phyloP scores from a whole-genome alignment of 2,113 vertebrate species.

The Scolopax mira region DNA sequence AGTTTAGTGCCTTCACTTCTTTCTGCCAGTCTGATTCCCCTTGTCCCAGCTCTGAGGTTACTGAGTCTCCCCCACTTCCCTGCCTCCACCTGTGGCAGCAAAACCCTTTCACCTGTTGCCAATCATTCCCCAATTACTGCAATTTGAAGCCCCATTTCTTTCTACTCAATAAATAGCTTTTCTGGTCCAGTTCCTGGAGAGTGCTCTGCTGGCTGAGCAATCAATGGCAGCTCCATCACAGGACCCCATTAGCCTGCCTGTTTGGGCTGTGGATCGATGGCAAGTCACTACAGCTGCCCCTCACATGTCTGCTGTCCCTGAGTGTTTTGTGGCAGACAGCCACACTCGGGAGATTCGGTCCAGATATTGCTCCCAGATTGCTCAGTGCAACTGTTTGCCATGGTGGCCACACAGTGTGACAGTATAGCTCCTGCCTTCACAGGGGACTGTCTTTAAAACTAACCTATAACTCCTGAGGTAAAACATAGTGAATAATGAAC shows the following conservation, averaged over 20 bases:
- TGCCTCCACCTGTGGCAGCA: neutral
- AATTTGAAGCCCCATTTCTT: neutral
- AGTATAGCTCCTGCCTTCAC: neutral
- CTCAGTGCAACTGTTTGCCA: neutral
- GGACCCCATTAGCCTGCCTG: neutral
- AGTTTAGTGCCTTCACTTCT: neutral
- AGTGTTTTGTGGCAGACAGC: fast-evolving
- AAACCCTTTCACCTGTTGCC: neutral
- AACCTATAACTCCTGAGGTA: neutral
- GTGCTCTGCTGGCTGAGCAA: neutral
- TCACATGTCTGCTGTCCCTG: neutral
- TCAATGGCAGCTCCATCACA: neutral
- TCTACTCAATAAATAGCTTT: neutral
- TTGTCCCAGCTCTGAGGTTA: neutral
- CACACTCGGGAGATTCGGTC: fast-evolving
- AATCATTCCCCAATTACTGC: neutral
- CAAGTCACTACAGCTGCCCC: neutral
- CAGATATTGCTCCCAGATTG: neutral
- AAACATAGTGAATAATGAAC: neutral
- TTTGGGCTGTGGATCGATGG: neutral
- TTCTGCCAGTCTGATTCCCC: neutral
- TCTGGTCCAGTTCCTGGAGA: neutral
- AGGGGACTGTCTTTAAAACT: neutral
- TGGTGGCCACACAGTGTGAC: fast-evolving
- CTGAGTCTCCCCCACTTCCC: fast-evolving